Percentiles rank a stretch among this genome's conserved stretches.
These are phyloP conservation scores for Oncorhynchus gorbuscha DNA, from an alignment of 2,113 vertebrate species.

Conservation along the genomic window DNA sequence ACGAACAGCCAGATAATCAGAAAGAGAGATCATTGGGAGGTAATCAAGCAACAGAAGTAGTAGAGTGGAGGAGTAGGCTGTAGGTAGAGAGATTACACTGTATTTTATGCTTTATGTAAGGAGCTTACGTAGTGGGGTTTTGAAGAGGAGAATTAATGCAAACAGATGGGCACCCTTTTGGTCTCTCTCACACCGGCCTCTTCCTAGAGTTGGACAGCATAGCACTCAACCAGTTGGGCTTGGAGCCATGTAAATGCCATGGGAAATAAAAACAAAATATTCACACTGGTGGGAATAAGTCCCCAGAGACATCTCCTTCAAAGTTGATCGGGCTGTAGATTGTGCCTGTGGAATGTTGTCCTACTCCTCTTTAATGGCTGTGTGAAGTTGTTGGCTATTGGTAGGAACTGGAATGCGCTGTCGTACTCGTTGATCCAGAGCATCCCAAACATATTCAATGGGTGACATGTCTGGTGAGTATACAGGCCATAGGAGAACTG, in stretches of 20 bases:
- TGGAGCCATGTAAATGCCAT: conserved; percentile 46
- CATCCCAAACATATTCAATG: too few relatives aligned
- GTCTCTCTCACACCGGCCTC: conserved; percentile 34
- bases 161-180: conserved; percentile 63
- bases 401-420: too few relatives aligned
- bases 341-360: not conserved
- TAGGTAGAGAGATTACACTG: conserved; percentile 58
- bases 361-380: too few relatives aligned
- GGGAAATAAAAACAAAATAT: conserved; percentile 39
- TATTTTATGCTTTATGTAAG: conserved; percentile 74
- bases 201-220: conserved; percentile 49
- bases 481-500: too few relatives aligned
- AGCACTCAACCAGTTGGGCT: conserved; percentile 37
- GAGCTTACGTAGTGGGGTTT: conserved; percentile 63
- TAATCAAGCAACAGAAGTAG: conserved; percentile 24
- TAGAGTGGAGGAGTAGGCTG: conserved; percentile 12
- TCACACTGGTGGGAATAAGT: not conserved
- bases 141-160: conserved; percentile 59
- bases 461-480: too few relatives aligned
- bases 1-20: not conserved
- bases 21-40: not conserved
- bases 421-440: too few relatives aligned
- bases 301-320: not conserved
- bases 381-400: too few relatives aligned
- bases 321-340: not conserved